Evolutionary conservation across 2,797 vertebrate species (phyloP).

Genomic region (Sardinella longiceps): DNA sequence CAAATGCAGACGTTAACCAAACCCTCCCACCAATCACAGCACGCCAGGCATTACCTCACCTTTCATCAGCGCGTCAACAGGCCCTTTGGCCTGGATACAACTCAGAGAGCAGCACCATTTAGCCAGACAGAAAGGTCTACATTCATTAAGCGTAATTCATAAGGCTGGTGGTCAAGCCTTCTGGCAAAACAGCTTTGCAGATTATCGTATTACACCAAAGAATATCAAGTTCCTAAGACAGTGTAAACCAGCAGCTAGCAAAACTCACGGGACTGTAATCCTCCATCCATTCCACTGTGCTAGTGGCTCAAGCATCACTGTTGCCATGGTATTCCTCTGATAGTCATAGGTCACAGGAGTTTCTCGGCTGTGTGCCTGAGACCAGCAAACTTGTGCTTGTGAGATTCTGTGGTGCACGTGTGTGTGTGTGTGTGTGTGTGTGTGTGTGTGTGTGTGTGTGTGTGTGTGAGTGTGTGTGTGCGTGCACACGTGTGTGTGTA

Average conservation of each 20-base stretch:
- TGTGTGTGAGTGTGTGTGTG: background rate
- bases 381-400: background rate
- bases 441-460: background rate
- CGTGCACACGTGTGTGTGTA: background rate
- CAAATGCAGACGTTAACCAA: slow-evolving; percentile 38
- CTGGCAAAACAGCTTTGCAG: background rate
- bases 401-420: background rate
- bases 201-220: background rate
- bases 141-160: slow-evolving; percentile 20
- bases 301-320: background rate
- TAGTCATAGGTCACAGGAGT: background rate
- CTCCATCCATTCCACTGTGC: background rate
- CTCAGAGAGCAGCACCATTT: slow-evolving; percentile 37
- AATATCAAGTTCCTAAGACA: background rate
- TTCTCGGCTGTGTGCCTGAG: background rate
- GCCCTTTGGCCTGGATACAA: slow-evolving; percentile 49
- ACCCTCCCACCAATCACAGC: slow-evolving; percentile 41
- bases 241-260: background rate
- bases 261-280: background rate
- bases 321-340: background rate
- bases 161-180: background rate
- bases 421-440: background rate
- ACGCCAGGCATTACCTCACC: slow-evolving; percentile 52
- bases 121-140: slow-evolving; percentile 21
- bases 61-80: slow-evolving; percentile 57